Evolutionary conservation across 2,113 vertebrate genomes (phyloP).

Genomic region (Lycaon pictus): DNA sequence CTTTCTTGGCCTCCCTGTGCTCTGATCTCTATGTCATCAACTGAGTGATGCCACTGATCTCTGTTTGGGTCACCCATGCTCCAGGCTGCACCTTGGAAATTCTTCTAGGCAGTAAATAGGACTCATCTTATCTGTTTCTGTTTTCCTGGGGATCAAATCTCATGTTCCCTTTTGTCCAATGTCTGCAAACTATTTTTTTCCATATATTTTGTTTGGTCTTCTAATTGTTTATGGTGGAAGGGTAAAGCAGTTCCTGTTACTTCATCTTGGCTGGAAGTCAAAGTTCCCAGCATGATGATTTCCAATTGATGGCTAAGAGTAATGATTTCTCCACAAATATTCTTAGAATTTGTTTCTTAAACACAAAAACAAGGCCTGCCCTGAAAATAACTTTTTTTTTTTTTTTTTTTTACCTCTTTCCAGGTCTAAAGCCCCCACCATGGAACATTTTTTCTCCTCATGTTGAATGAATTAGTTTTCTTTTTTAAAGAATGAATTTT

Average conservation of each 20-base stretch:
- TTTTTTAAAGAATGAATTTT: slow-evolving; percentile 3
- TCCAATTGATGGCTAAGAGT: slow-evolving; percentile 25
- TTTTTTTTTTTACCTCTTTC: background rate
- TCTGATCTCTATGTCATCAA: background rate
- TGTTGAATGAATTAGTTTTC: background rate
- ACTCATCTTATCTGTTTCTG: background rate
- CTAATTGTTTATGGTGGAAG: slow-evolving; percentile 18
- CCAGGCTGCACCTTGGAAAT: background rate
- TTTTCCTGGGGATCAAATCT: slow-evolving; percentile 28
- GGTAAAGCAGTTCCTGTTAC: background rate
- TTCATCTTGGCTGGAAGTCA: background rate
- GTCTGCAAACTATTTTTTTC: background rate
- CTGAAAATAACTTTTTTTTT: slow-evolving; percentile 38
- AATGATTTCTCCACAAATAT: slow-evolving; percentile 20
- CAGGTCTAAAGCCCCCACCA: background rate
- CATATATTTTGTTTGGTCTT: slow-evolving; percentile 44
- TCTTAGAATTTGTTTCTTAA: slow-evolving; percentile 44
- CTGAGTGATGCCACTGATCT: background rate
- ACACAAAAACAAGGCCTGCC: background rate
- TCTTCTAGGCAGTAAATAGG: background rate
- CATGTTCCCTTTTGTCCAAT: background rate
- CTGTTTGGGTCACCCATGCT: background rate
- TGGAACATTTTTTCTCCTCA: slow-evolving; percentile 51
- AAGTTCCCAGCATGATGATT: slow-evolving; percentile 38
- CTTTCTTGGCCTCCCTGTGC: background rate